These are phyloP conservation scores for Oscheius sp. DNA, from an alignment of 1,140 invertebrate genomes.

Conservation along the genomic window DNA sequence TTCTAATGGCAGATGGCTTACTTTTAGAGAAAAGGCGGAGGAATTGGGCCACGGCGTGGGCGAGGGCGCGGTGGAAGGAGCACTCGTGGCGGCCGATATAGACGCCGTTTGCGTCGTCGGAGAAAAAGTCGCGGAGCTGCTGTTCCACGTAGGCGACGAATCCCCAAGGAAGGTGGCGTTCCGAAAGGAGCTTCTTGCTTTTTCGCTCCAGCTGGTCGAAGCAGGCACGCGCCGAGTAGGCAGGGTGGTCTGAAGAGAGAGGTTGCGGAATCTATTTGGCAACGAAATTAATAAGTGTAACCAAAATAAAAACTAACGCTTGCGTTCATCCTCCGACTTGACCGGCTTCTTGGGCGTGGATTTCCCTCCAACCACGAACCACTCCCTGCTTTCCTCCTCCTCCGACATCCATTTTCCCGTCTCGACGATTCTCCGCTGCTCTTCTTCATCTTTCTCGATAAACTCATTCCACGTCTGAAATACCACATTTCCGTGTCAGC, in stretches of 20 bases:
- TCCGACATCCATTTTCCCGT: slow-evolving; percentile 2
- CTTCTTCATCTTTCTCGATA: slow-evolving; percentile 51
- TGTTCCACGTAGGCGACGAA: slow-evolving; percentile 46
- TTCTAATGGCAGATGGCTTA: no score
- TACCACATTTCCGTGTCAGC: no score
- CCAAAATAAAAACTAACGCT: slow-evolving; percentile 5
- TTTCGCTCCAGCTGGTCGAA: slow-evolving; percentile 51
- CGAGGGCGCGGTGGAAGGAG: neutral
- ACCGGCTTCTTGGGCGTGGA: slow-evolving; percentile 9
- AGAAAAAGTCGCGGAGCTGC: slow-evolving; percentile 50
- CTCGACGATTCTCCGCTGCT: slow-evolving; percentile 47
- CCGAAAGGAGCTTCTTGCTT: slow-evolving; percentile 34
- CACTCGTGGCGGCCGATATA: slow-evolving; percentile 14
- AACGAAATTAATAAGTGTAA: no score
- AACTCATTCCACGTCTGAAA: slow-evolving; percentile 56
- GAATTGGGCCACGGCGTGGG: slow-evolving; percentile 39
- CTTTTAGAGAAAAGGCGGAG: slow-evolving; percentile 36
- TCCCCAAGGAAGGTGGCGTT: slow-evolving; percentile 39
- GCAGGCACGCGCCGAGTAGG: slow-evolving; percentile 45
- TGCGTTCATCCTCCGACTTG: neutral
- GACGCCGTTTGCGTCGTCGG: slow-evolving; percentile 36
- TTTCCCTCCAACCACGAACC: neutral
- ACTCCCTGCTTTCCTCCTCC: slow-evolving; percentile 19
- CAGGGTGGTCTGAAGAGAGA: slow-evolving; percentile 43
- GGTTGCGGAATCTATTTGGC: slow-evolving; percentile 8